These are phyloP conservation scores for Pempheris klunzingeri DNA, from an alignment of 2,797 vertebrate genomes.

Conservation along the genomic window DNA sequence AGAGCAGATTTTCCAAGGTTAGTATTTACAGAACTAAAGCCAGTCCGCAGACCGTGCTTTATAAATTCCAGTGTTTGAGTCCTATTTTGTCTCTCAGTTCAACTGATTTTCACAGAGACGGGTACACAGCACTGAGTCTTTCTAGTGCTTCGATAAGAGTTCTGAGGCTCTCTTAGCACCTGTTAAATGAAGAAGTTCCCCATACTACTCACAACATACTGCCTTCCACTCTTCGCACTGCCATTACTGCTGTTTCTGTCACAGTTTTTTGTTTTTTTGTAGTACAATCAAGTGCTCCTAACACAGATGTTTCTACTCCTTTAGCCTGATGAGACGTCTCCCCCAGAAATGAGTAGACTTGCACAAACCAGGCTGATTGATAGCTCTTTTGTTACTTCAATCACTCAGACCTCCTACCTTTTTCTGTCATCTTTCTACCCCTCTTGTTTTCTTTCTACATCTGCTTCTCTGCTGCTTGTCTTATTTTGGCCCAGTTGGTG, in stretches of 20 bases:
- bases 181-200: not conserved
- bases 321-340: constrained; percentile 41
- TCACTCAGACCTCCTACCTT: constrained; percentile 15
- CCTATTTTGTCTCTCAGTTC: not conserved
- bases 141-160: not conserved
- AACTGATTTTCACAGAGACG: constrained; percentile 7
- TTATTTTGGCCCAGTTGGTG: not conserved
- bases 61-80: not conserved
- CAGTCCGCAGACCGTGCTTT: not conserved
- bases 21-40: not conserved
- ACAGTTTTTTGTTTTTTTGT: constrained; percentile 7
- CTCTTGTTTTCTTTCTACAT: not conserved
- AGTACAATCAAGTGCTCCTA: constrained; percentile 14
- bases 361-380: constrained; percentile 30
- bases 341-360: constrained; percentile 34
- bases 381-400: constrained; percentile 30
- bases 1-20: not conserved
- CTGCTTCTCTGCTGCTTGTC: not conserved
- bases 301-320: constrained; percentile 46
- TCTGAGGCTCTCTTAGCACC: constrained; percentile 11
- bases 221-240: not conserved
- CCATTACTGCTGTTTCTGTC: constrained; percentile 7
- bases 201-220: not conserved
- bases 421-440: constrained; percentile 15
- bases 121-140: not conserved